A percentile compares a stretch with the other conserved stretches of the same genome.
phyloP scores from a whole-genome alignment of 2,888 invertebrate genomes.

The Dryobota labecula region DNA sequence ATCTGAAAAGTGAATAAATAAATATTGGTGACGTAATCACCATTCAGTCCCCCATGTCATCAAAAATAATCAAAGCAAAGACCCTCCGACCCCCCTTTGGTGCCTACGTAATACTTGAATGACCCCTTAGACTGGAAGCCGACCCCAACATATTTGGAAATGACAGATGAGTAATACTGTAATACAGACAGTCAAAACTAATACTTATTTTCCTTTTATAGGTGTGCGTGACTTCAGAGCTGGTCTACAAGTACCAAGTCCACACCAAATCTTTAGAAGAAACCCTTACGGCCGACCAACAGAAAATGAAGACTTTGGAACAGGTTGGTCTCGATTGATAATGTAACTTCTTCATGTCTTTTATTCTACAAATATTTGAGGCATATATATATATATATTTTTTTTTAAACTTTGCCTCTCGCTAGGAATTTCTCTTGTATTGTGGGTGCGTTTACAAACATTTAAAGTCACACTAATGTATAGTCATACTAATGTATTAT shows the following conservation, averaged over 20 bases:
- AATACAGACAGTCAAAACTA: neutral
- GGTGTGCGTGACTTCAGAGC: constrained; percentile 92
- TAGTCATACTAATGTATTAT: constrained; percentile 14
- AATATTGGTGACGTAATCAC: too few relatives aligned
- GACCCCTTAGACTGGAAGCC: neutral
- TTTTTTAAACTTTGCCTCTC: too few relatives aligned
- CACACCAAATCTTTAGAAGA: constrained; percentile 89
- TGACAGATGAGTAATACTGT: neutral
- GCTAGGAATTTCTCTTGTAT: too few relatives aligned
- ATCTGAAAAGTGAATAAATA: too few relatives aligned
- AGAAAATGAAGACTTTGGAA: constrained; percentile 88
- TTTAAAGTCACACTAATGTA: too few relatives aligned
- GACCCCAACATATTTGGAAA: neutral
- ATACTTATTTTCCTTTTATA: constrained; percentile 52
- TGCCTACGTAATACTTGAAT: too few relatives aligned
- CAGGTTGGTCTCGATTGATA: constrained; percentile 82
- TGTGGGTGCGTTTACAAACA: too few relatives aligned
- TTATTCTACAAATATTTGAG: neutral
- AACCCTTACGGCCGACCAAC: constrained; percentile 91
- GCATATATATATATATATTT: too few relatives aligned
- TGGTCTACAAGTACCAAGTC: constrained; percentile 93
- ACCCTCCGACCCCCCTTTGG: too few relatives aligned
- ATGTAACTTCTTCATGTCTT: neutral
- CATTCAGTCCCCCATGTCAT: too few relatives aligned
- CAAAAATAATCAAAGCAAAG: too few relatives aligned